Conservation (phyloP, 2,113 vertebrate genomes). For the Sinocyclocheilus maitianheensis region DNA sequence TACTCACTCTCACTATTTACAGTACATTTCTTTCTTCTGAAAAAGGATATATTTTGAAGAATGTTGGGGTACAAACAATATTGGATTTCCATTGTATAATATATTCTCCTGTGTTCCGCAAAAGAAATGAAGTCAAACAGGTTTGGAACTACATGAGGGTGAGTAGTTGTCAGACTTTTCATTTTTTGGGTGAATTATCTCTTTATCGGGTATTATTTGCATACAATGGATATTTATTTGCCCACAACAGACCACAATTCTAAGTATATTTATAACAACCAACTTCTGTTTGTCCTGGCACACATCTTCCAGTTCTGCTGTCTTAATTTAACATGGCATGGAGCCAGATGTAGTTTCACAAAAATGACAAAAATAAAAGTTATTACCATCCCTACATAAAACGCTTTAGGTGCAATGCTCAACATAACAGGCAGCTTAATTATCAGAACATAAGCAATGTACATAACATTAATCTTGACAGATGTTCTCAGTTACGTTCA, state of each 20-base stretch:
- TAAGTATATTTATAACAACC: not conserved
- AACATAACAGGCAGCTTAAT: not conserved
- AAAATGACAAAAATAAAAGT: constrained; percentile 9
- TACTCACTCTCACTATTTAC: not conserved
- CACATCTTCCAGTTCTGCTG: not conserved
- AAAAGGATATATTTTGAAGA: not conserved
- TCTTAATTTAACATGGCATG: constrained; percentile 3
- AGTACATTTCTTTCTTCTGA: not conserved
- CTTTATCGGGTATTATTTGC: not conserved
- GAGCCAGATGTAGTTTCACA: not conserved
- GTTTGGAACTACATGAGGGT: not conserved
- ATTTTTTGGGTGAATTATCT: not conserved
- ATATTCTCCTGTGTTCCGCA: not conserved
- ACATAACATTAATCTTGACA: constrained; percentile 3
- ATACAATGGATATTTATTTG: not conserved
- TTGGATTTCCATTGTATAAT: not conserved
- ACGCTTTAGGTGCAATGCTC: not conserved
- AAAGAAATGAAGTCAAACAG: not conserved
- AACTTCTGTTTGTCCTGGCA: not conserved
- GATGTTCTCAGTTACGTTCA: not conserved
- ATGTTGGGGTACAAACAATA: not conserved
- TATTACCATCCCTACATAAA: constrained; percentile 5
- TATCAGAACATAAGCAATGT: not conserved
- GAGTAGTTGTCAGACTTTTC: not conserved
- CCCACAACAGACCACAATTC: not conserved